Evolutionary conservation across 2,888 invertebrate species (phyloP), one percentile per base, ranked within the genome.

Genomic region (Apotomis betuletana): DNA sequence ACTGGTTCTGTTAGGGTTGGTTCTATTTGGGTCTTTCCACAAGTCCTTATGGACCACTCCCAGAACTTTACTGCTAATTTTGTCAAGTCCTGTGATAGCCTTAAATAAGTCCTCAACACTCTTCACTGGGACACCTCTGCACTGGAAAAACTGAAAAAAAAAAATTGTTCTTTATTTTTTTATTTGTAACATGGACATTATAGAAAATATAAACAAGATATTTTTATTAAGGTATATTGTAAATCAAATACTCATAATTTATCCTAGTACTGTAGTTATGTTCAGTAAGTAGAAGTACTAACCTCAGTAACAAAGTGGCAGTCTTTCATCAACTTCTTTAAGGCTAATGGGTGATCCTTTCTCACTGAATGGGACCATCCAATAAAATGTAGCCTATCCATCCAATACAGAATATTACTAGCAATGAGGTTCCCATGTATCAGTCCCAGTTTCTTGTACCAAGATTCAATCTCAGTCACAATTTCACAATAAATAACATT

Each of bases 291-390:
- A n/a, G 27, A 2, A 27, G 27, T 27, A 57, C 46, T 27, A 49
- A 70, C 70, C 44, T 10, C 59, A 46, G 59, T 54, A 8, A 70
- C 60, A 70, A 70, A 70, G 6, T 60, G 59, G 8, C 70, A 70
- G 54, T 70, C 65, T 4, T 10, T 64, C 64, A 70, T 70, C n/a
- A 65, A 63, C n/a, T 65, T 70, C 9, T 12, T 59, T 12, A 70
- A 59, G 13, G 70, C 64, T n/a, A 59, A 52, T 4, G 64, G 64
- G 12, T 65, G 59, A 27, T 65, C 70, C 54, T 9, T 59, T 44
- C n/a, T 44, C 52, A 65, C 64, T 38, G 58, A 70, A 51, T 70
- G 64, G 13, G 70, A 54, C 70, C 70, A 70, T 4, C 70, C 70
- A 52, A 65, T 70, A 38, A 38, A 64, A 15, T 65, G 49, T 13